These are phyloP conservation scores for Eulemur coronatus DNA, from an alignment of 2,797 vertebrate genomes.

Conservation along the genomic window DNA sequence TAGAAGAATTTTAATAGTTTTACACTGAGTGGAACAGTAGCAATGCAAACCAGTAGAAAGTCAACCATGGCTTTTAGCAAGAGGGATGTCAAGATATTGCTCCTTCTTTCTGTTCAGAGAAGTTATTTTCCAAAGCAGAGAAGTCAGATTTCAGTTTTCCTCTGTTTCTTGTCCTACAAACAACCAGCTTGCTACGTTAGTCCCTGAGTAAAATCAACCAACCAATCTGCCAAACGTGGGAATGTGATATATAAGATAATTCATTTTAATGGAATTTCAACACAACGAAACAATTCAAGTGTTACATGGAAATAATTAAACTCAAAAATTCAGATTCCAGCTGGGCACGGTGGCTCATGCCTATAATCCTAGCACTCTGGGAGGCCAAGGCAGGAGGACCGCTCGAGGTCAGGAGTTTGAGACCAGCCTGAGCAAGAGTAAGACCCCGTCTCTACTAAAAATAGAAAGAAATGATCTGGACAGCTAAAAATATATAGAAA, in stretches of 20 bases:
- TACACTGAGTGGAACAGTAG: background rate
- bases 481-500: too few species aligned
- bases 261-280: conserved; percentile 3
- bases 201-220: background rate
- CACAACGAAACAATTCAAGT: background rate
- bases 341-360: too few species aligned
- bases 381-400: too few species aligned
- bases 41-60: background rate
- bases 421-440: too few species aligned
- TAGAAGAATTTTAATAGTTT: background rate
- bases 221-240: background rate
- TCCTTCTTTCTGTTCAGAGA: background rate
- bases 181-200: background rate
- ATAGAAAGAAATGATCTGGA: too few species aligned
- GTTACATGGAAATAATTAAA: background rate
- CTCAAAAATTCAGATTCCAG: background rate
- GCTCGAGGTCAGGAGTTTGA: too few species aligned
- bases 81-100: background rate
- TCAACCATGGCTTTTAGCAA: background rate
- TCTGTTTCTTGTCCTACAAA: background rate
- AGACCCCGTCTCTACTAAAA: too few species aligned
- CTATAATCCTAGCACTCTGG: too few species aligned
- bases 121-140: conserved; percentile 17
- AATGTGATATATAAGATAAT: background rate
- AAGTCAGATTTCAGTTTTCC: background rate